Evolutionary conservation across 1,140 invertebrate species (phyloP).

Genomic region (Meloidogyne floridensis): DNA sequence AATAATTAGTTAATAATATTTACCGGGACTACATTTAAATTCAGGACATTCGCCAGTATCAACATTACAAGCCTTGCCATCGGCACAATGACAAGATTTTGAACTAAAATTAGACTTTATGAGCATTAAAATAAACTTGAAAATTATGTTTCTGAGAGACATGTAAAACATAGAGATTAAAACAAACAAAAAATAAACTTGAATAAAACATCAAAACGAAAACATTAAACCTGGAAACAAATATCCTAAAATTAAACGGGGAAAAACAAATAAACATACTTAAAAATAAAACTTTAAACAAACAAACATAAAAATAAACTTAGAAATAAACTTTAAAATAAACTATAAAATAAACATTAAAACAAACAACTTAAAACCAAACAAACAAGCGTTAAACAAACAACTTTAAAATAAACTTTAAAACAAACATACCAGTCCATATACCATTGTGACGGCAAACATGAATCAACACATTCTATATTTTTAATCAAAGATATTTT

Average conservation of each 20-base stretch:
- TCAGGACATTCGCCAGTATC: conserved; percentile 52
- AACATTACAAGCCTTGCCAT: conserved; percentile 43
- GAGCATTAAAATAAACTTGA: background rate
- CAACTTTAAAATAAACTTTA: background rate
- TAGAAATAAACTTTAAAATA: too few species aligned
- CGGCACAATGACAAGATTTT: conserved; percentile 46
- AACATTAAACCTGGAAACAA: background rate
- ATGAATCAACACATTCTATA: conserved; percentile 54
- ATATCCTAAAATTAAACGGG: background rate
- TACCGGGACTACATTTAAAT: conserved; percentile 44
- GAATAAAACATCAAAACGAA: background rate
- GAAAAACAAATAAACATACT: too few species aligned
- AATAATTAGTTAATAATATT: background rate
- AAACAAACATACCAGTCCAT: conserved; percentile 44
- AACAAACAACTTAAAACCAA: too few species aligned
- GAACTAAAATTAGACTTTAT: conserved; percentile 27
- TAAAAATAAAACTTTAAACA: too few species aligned
- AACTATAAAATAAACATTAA: too few species aligned
- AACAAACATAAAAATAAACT: too few species aligned
- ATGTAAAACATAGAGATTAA: too few species aligned
- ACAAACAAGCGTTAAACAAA: background rate
- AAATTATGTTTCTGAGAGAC: background rate
- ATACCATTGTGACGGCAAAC: conserved; percentile 50
- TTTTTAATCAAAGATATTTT: background rate
- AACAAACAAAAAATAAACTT: too few species aligned